These are phyloP conservation scores for Meriones unguiculatus DNA, from an alignment of 2,113 vertebrate species.

Conservation along the genomic window DNA sequence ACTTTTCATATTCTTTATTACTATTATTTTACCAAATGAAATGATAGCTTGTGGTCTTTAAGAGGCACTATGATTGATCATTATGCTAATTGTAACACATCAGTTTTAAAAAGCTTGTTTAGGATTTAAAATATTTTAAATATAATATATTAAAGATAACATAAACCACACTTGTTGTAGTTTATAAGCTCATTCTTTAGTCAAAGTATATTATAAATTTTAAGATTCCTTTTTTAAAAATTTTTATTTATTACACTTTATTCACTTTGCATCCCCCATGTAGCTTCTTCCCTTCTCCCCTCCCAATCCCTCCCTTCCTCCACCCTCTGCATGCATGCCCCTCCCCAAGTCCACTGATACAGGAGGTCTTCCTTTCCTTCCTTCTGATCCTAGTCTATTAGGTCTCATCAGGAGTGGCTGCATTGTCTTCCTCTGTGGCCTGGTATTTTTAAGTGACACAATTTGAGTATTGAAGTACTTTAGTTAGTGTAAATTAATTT, in stretches of 20 bases:
- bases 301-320: too few species aligned
- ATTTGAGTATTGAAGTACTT: neutral
- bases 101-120: neutral
- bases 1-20: neutral
- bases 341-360: too few species aligned
- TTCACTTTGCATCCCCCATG: too few species aligned
- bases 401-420: too few species aligned
- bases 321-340: too few species aligned
- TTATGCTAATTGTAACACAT: neutral
- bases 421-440: too few species aligned
- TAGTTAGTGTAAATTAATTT: neutral
- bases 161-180: constrained; percentile 26
- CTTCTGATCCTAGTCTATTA: too few species aligned
- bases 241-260: too few species aligned
- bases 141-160: neutral
- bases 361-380: too few species aligned
- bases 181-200: neutral
- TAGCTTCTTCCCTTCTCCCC: too few species aligned
- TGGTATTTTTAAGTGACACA: neutral
- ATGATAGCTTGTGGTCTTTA: constrained; percentile 3
- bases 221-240: too few species aligned
- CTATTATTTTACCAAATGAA: neutral
- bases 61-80: neutral
- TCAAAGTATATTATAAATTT: neutral
- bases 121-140: constrained; percentile 30